Conservation (phyloP, 2,113 vertebrate species). For the Stegastes partitus region DNA sequence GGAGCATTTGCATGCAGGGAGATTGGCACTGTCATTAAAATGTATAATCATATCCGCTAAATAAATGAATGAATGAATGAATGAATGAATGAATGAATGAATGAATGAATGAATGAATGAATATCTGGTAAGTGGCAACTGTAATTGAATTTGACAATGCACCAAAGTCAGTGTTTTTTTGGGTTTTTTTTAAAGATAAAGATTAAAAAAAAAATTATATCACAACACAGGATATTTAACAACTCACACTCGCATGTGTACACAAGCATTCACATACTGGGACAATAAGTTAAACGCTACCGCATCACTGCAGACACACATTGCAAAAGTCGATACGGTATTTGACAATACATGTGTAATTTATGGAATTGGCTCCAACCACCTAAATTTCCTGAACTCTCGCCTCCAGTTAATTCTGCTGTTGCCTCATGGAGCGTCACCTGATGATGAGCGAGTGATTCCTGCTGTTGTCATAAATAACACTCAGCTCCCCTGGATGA, state of each 20-base stretch:
- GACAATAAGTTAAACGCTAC: neutral
- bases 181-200: too few species aligned
- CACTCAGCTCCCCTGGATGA: slow-evolving; percentile 64
- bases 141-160: too few species aligned
- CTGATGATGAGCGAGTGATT: slow-evolving; percentile 59
- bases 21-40: too few species aligned
- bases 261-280: neutral
- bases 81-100: too few species aligned
- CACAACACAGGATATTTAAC: too few species aligned
- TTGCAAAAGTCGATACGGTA: neutral
- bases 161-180: too few species aligned
- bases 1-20: too few species aligned
- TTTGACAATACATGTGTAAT: slow-evolving; percentile 28
- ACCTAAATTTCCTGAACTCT: slow-evolving; percentile 22
- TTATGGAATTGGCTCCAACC: slow-evolving; percentile 39
- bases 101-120: too few species aligned
- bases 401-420: slow-evolving; percentile 41
- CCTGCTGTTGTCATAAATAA: slow-evolving; percentile 74
- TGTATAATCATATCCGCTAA: too few species aligned
- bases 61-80: too few species aligned
- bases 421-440: slow-evolving; percentile 22
- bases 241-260: neutral
- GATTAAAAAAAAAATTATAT: too few species aligned
- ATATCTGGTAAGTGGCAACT: too few species aligned
- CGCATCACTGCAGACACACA: neutral